Evolutionary conservation across 2,888 invertebrate genomes (phyloP).

Genomic region (Meteorus colon): DNA sequence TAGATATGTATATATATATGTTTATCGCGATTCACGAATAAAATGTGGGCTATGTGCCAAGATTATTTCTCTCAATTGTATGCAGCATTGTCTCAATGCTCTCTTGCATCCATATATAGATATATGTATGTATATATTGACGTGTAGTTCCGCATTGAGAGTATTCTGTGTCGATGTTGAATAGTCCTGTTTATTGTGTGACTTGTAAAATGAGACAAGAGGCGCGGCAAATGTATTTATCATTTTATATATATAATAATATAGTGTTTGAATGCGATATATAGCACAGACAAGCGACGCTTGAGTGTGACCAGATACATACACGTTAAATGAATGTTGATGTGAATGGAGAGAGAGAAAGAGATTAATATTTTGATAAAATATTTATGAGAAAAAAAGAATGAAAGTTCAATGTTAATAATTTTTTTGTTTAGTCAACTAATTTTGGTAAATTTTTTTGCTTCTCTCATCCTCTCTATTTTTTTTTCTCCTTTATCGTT

Average conservation of each 20-base stretch:
- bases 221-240: slow-evolving; percentile 8
- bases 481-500: background rate
- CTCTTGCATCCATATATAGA: background rate
- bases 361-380: background rate
- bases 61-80: background rate
- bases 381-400: background rate
- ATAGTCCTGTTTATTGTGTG: background rate
- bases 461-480: background rate
- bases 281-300: background rate
- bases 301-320: background rate
- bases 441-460: too few species aligned
- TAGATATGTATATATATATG: background rate
- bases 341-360: background rate
- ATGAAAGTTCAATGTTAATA: background rate
- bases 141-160: background rate
- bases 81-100: background rate
- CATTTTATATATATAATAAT: slow-evolving; percentile 1
- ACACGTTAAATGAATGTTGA: background rate
- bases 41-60: background rate
- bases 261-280: background rate
- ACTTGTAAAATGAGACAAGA: background rate
- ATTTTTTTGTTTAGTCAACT: too few species aligned
- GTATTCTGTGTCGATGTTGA: background rate
- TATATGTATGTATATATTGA: background rate
- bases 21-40: background rate